Conservation (phyloP, 2,113 vertebrate species). For the Anser cygnoides region DNA sequence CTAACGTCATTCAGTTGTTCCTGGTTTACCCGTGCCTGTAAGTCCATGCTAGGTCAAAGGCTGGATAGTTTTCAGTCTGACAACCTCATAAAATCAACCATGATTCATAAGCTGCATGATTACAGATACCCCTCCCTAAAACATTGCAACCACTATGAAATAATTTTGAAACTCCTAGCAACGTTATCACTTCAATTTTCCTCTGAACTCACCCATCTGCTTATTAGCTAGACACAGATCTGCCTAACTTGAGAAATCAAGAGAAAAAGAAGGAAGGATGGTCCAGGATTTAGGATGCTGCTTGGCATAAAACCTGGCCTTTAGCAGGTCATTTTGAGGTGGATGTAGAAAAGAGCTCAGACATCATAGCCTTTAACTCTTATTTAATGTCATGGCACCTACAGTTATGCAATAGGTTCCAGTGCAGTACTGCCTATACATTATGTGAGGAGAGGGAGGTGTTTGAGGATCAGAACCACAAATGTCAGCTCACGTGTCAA, state of each 20-base stretch:
- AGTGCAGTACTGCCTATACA: background rate
- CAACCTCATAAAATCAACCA: background rate
- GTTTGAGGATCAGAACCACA: background rate
- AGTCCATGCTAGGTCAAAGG: background rate
- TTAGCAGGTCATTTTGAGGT: background rate
- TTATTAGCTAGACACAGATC: constrained; percentile 58
- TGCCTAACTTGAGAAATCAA: constrained; percentile 17
- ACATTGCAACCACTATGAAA: constrained; percentile 29
- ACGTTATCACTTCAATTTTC: constrained; percentile 61
- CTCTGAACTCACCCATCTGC: constrained; percentile 68
- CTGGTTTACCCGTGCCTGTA: background rate
- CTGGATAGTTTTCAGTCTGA: background rate
- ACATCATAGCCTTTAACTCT: background rate
- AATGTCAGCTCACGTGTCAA: fast-evolving
- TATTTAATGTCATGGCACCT: background rate
- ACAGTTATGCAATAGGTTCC: background rate
- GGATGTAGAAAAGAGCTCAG: background rate
- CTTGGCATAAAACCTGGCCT: background rate
- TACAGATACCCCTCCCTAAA: constrained; percentile 44
- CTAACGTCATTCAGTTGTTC: background rate
- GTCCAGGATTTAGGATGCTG: background rate
- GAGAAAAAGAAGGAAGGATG: background rate
- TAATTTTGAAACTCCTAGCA: constrained; percentile 66
- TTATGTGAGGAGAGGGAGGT: background rate
- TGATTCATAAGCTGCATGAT: constrained; percentile 31